These are phyloP conservation scores for Cygnus buccinator DNA, from an alignment of 2,113 vertebrate genomes.

Conservation along the genomic window DNA sequence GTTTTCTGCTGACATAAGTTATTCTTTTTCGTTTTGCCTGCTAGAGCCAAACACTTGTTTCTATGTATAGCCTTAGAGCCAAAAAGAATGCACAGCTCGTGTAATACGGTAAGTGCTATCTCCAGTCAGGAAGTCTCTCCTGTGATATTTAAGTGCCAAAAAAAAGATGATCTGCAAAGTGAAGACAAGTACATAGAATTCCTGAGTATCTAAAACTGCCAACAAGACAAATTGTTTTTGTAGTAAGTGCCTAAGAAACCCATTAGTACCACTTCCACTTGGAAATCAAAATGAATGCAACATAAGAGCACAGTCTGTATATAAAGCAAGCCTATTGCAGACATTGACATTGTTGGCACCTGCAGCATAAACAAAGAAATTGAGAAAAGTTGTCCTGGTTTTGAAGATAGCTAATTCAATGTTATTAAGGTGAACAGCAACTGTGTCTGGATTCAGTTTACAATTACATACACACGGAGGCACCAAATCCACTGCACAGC, in stretches of 20 bases:
- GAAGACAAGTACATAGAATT: slow-evolving; percentile 56
- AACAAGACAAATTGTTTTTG: slow-evolving; percentile 65
- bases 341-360: neutral
- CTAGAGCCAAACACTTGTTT: neutral
- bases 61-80: neutral
- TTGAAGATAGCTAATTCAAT: slow-evolving; percentile 20
- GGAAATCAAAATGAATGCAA: slow-evolving; percentile 32
- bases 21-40: neutral
- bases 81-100: slow-evolving; percentile 21
- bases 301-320: neutral
- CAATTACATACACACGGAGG: neutral
- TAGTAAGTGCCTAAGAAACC: slow-evolving; percentile 46
- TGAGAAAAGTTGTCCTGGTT: slow-evolving; percentile 4
- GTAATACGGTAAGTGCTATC: slow-evolving; percentile 24
- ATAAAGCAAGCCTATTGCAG: neutral
- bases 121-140: slow-evolving; percentile 48
- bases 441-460: neutral
- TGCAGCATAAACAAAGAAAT: neutral
- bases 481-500: neutral
- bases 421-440: neutral
- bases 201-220: slow-evolving; percentile 55
- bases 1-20: slow-evolving; percentile 12
- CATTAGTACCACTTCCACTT: slow-evolving; percentile 60
- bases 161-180: slow-evolving; percentile 62
- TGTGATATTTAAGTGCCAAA: slow-evolving; percentile 55